These are phyloP conservation scores for Saimiri boliviensis DNA, from an alignment of 2,113 vertebrate genomes.

Conservation along the genomic window DNA sequence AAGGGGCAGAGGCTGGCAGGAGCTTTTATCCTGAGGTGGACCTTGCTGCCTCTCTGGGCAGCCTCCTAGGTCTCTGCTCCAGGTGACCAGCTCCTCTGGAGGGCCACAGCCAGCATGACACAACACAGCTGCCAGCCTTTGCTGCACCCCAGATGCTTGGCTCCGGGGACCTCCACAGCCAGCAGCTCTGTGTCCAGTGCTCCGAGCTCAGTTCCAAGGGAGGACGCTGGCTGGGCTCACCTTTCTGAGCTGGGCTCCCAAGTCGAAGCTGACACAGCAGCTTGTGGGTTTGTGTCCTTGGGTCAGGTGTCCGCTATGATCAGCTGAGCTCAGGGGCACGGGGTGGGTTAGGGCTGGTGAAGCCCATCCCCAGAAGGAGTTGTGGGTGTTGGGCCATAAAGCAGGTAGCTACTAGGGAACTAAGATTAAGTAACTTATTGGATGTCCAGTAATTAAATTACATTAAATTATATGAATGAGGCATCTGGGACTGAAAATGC, in stretches of 20 bases:
- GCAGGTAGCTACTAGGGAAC: too few relatives aligned
- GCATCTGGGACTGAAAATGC: too few relatives aligned
- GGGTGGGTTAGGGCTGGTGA: background rate
- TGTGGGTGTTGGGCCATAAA: too few relatives aligned
- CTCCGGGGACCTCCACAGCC: background rate
- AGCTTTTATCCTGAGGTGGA: background rate
- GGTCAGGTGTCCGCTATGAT: background rate
- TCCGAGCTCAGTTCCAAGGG: background rate
- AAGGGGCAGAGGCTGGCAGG: background rate
- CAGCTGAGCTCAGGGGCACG: background rate
- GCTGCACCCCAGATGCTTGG: background rate
- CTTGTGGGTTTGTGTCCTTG: background rate
- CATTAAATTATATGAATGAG: too few relatives aligned
- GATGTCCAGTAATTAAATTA: too few relatives aligned
- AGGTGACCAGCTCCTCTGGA: background rate
- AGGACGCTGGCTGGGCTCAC: background rate
- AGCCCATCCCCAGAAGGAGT: too few relatives aligned
- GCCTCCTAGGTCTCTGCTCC: background rate
- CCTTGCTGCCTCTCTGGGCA: background rate
- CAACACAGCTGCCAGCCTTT: background rate
- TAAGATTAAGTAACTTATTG: too few relatives aligned
- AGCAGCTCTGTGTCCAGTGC: background rate
- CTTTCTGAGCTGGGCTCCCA: background rate
- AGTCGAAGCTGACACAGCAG: background rate
- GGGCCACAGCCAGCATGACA: background rate